These are phyloP conservation scores for Rhagoletis pomonella DNA, from an alignment of 1,140 invertebrate species.

Conservation along the genomic window DNA sequence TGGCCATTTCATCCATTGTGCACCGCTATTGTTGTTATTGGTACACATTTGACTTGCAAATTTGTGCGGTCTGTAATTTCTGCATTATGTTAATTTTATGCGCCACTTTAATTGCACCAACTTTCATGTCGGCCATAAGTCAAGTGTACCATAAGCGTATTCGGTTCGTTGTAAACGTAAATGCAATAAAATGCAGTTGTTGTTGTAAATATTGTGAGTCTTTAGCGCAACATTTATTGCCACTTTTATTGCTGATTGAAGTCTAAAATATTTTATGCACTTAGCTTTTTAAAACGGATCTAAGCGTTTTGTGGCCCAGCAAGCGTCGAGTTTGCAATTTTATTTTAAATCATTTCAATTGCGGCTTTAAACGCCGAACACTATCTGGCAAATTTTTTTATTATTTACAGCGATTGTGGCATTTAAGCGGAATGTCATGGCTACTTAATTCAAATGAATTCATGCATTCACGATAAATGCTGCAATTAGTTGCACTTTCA, in stretches of 20 bases:
- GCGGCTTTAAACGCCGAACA: no score
- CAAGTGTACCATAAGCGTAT: background rate
- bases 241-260: background rate
- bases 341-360: background rate
- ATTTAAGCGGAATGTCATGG: background rate
- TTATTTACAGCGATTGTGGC: background rate
- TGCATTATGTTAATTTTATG: constrained; percentile 44
- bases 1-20: background rate
- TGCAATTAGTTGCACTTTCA: constrained; percentile 17
- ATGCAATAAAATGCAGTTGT: no score
- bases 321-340: background rate
- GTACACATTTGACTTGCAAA: background rate
- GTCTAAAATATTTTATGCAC: background rate
- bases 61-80: background rate
- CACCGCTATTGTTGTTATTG: background rate
- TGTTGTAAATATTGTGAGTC: background rate
- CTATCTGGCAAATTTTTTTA: no score
- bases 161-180: no score
- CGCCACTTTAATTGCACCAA: constrained; percentile 8
- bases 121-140: constrained; percentile 28
- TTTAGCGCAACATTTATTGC: background rate
- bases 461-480: background rate
- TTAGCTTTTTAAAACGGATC: background rate
- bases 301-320: no score
- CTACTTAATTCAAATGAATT: background rate